These are phyloP conservation scores for Eupeodes latifasciatus DNA, from an alignment of 2,888 invertebrate species.

Conservation along the genomic window DNA sequence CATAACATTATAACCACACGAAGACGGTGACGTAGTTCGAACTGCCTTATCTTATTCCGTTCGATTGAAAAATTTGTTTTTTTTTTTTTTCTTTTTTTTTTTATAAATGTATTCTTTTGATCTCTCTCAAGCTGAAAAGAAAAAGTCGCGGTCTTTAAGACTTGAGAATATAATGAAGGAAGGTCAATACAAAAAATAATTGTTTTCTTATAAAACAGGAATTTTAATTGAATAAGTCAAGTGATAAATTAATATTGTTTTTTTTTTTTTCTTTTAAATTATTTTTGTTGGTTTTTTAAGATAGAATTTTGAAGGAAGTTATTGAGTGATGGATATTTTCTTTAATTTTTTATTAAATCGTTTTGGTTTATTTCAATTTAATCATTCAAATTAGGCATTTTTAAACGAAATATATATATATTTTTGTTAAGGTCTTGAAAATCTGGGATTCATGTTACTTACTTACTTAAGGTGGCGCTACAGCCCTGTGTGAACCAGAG, in stretches of 20 bases:
- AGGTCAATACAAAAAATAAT: conserved; percentile 48
- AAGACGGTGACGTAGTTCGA: conserved; percentile 48
- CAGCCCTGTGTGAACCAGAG: too few relatives aligned
- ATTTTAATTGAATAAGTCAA: conserved; percentile 63
- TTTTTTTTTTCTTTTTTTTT: conserved; percentile 4
- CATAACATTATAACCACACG: not conserved
- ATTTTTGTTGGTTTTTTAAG: not conserved
- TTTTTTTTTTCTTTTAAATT: not conserved
- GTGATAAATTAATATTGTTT: conserved; percentile 41
- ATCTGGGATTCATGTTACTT: too few relatives aligned
- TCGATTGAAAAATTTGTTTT: conserved; percentile 42
- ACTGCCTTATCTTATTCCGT: conserved; percentile 42
- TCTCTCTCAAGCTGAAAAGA: not conserved
- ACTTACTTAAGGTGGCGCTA: too few relatives aligned
- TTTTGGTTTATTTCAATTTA: too few relatives aligned
- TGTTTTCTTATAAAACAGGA: conserved; percentile 15
- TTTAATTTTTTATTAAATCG: too few relatives aligned
- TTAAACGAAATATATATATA: too few relatives aligned
- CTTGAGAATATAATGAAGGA: not conserved
- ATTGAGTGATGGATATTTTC: not conserved
- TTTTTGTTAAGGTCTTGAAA: too few relatives aligned
- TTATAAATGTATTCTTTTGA: conserved; percentile 18
- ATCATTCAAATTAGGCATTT: too few relatives aligned
- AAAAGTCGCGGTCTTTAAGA: not conserved
- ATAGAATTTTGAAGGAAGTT: not conserved